Percentiles rank a stretch among this genome's conserved stretches.
Evolutionary conservation across 2,113 vertebrate species (phyloP).

Genomic region (Regulus satrapa): DNA sequence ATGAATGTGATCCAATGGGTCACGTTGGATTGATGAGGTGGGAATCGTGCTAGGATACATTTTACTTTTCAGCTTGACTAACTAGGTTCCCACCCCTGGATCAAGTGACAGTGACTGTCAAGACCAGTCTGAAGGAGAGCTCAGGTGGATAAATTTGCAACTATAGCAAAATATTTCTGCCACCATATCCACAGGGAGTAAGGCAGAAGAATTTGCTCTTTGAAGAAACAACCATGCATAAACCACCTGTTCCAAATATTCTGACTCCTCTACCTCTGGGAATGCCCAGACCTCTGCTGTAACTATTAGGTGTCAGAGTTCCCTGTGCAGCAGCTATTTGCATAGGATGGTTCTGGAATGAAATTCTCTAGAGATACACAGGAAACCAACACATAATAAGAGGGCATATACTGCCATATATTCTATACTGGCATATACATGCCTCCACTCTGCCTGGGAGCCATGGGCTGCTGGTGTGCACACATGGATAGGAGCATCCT

Average conservation of each 20-base stretch:
- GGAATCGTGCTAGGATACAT: neutral
- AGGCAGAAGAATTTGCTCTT: neutral
- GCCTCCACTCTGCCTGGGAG: neutral
- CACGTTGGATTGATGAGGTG: neutral
- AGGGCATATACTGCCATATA: neutral
- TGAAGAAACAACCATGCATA: neutral
- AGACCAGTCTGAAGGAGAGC: neutral
- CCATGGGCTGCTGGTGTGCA: too few species aligned
- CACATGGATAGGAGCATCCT: accelerated
- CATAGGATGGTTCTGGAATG: neutral
- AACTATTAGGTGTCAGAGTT: neutral
- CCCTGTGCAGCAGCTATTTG: neutral
- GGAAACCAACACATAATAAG: neutral
- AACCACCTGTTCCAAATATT: neutral
- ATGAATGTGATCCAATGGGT: neutral
- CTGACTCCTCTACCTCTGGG: neutral
- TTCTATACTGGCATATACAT: too few species aligned
- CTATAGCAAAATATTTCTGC: neutral
- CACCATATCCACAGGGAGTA: neutral
- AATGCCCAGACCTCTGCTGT: neutral
- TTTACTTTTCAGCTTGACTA: neutral
- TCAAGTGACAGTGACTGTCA: neutral
- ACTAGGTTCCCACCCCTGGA: neutral
- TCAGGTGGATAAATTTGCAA: neutral
- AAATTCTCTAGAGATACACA: neutral